A percentile compares a stretch with the other conserved stretches of the same genome.
These are phyloP conservation scores for Apotomis capreana DNA, from an alignment of 2,888 invertebrate genomes.

Conservation along the genomic window DNA sequence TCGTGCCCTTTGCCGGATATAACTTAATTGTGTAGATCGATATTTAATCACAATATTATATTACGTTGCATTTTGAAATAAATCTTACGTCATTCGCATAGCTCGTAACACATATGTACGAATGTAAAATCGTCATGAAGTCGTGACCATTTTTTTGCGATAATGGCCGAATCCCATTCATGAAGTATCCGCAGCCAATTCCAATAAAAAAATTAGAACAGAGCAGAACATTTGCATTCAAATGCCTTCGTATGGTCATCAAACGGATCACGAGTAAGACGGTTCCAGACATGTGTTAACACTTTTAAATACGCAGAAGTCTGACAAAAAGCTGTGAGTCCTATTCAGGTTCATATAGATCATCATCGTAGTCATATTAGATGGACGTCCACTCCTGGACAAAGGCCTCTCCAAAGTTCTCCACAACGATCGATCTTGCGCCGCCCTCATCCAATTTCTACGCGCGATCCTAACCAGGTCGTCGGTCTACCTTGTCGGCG, in stretches of 20 bases:
- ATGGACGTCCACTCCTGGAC: too few species aligned
- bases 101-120: constrained; percentile 9
- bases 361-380: too few species aligned
- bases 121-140: constrained; percentile 38
- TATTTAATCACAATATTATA: neutral
- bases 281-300: neutral
- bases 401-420: too few species aligned
- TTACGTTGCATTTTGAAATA: constrained; percentile 20
- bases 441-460: too few species aligned
- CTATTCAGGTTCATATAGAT: too few species aligned
- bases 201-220: constrained; percentile 1
- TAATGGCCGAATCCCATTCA: constrained; percentile 31
- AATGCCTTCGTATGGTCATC: constrained; percentile 36
- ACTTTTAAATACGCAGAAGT: too few species aligned
- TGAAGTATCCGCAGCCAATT: neutral
- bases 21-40: neutral
- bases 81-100: constrained; percentile 21
- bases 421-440: too few species aligned
- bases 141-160: constrained; percentile 45
- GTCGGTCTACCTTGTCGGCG: too few species aligned
- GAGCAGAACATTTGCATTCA: constrained; percentile 40
- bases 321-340: too few species aligned
- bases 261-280: neutral
- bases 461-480: too few species aligned
- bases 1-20: neutral